Conservation (phyloP, 2,888 invertebrate species). For the Agrenia bidenticulata region DNA sequence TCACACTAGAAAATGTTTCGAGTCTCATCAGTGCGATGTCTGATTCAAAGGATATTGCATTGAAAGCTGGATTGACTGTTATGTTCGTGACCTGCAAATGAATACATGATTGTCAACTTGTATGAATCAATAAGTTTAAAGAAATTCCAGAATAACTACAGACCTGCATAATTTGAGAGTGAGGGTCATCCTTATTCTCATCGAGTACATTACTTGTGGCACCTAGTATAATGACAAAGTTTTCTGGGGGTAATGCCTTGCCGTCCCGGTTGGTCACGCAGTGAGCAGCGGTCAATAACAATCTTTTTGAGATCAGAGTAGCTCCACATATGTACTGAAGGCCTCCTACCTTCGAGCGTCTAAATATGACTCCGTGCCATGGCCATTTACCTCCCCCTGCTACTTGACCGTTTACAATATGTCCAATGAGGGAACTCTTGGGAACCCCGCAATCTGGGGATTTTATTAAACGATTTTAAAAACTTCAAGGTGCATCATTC, state of each 20-base stretch:
- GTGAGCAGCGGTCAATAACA: constrained; percentile 41
- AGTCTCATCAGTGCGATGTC: constrained; percentile 39
- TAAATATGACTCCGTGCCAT: constrained; percentile 39
- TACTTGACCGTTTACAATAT: constrained; percentile 37
- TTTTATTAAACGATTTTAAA: background rate
- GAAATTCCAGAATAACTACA: background rate
- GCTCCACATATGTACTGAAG: constrained; percentile 41
- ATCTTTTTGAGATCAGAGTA: constrained; percentile 33
- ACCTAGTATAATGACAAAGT: constrained; percentile 31
- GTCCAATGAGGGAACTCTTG: constrained; percentile 36
- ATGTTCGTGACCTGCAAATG: constrained; percentile 28
- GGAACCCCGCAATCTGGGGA: constrained; percentile 40
- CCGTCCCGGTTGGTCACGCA: constrained; percentile 38
- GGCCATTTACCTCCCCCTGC: constrained; percentile 38
- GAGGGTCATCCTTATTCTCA: constrained; percentile 33
- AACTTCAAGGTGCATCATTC: background rate
- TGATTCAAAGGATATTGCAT: constrained; percentile 33
- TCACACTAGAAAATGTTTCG: constrained; percentile 15
- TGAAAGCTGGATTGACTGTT: constrained; percentile 29
- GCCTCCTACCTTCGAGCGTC: constrained; percentile 15
- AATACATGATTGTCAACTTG: too few relatives aligned
- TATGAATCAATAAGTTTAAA: too few relatives aligned
- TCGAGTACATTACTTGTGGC: constrained; percentile 33
- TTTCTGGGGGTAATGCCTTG: constrained; percentile 5
- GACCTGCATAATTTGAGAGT: constrained; percentile 37